phyloP scores from a whole-genome alignment of 2,888 invertebrate species.

The Helobdella robusta region DNA sequence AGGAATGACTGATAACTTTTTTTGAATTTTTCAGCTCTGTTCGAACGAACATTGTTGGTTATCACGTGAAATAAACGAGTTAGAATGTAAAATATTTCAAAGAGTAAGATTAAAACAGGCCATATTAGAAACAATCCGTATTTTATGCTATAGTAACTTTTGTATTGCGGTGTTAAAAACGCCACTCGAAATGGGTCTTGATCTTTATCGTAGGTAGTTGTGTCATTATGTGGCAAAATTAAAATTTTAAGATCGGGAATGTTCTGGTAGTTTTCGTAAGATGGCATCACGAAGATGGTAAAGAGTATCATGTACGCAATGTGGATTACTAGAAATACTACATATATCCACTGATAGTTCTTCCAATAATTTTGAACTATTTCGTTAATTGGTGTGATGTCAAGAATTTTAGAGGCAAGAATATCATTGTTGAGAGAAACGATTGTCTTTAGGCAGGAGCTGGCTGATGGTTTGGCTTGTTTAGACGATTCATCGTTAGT shows the following conservation, averaged over 20 bases:
- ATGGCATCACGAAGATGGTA: constrained; percentile 33
- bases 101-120: constrained; percentile 31
- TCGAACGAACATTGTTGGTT: background rate
- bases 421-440: constrained; percentile 36
- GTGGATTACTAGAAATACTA: constrained; percentile 40
- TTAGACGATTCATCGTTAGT: background rate
- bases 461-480: background rate
- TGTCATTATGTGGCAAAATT: background rate
- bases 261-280: background rate
- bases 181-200: background rate
- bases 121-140: constrained; percentile 33
- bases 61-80: background rate
- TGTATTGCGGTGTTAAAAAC: constrained; percentile 8
- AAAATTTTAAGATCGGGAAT: background rate
- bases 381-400: constrained; percentile 41
- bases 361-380: constrained; percentile 41
- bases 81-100: constrained; percentile 33
- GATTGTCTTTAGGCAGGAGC: constrained; percentile 42
- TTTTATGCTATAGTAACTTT: background rate
- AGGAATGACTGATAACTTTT: background rate
- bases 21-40: background rate
- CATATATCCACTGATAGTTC: constrained; percentile 41
- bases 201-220: background rate
- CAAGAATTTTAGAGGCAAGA: constrained; percentile 40
- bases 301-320: constrained; percentile 43